phyloP scores from a whole-genome alignment of 2,797 vertebrate species.

The Huso huso region DNA sequence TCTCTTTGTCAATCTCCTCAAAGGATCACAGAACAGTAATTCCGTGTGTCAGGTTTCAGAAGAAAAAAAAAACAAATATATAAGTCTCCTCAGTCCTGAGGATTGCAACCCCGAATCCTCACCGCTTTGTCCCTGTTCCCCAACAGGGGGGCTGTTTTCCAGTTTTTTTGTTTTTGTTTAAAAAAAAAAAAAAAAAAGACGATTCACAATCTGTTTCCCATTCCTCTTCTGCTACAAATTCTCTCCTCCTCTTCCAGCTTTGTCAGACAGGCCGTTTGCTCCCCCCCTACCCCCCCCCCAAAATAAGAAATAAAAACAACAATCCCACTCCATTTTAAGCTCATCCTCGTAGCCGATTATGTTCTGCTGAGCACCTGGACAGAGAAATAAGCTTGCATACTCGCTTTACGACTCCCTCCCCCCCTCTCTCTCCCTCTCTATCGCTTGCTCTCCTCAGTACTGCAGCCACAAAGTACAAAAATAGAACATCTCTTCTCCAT shows the following conservation, averaged over 20 bases:
- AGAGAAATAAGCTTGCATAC: too few species aligned
- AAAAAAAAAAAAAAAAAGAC: not conserved
- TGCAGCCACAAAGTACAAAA: conserved; percentile 69
- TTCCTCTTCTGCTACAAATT: not conserved
- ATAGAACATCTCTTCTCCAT: conserved; percentile 68
- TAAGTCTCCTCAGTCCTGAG: not conserved
- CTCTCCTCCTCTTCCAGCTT: too few species aligned
- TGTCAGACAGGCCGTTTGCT: too few species aligned
- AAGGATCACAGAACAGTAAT: conserved; percentile 61
- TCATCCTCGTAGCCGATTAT: too few species aligned
- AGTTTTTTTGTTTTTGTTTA: conserved; percentile 4
- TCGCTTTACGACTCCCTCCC: too few species aligned
- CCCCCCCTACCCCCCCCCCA: too few species aligned
- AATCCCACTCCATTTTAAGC: too few species aligned
- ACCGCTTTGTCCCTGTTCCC: not conserved
- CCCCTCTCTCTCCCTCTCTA: too few species aligned
- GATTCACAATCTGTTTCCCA: too few species aligned
- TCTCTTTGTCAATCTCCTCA: conserved; percentile 60
- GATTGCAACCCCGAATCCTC: not conserved
- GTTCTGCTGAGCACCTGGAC: too few species aligned
- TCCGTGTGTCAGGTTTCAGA: conserved; percentile 57
- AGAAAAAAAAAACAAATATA: conserved; percentile 31
- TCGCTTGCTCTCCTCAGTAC: conserved; percentile 40
- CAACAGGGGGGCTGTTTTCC: not conserved
- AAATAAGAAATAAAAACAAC: too few species aligned